Base-by-base conservation (phyloP, 1,140 invertebrate species). In the Plutomurus gul region DNA sequence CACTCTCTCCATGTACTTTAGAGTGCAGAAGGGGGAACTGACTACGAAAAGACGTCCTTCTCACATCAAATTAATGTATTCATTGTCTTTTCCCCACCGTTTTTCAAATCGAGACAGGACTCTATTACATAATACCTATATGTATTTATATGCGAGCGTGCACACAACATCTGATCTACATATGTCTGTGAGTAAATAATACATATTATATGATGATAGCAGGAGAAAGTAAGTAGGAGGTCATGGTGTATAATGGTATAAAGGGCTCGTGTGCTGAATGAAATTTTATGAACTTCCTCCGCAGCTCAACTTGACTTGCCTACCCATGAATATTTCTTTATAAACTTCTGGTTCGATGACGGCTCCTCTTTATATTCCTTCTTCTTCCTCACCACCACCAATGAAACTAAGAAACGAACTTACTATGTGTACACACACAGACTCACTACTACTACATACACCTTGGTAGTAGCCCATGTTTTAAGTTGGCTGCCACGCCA, bases 21-120 rank as follows among this genome's bases (percentile, higher is more conserved):
- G n/a, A n/a, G n/a, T n/a, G n/a, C n/a, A n/a, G n/a, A n/a, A n/a
- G 56, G 56, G 47, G 56, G 56, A 65, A 30, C 30, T 65, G 56
- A 65, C 56, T 33, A 36, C 30, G n/a, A 30, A 65, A 25, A 65
- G 56, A 25, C 56, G 56, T 36, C 56, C 27, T 65, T 65, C 16
- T 65, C 56, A 25, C 56, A 65, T 65, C 56, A 65, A 65, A 65
- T 65, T 65, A 65, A 65, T 65, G 56, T 30, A 65, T 65, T 65
- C 56, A 13, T 65, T 65, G 56, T 30, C 27, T 30, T 65, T 65
- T 65, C 56, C 56, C 43, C 20, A 11, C n/a, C n/a, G 5, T 30
- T 33, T 36, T 33, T 18, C 56, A 33, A 30, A 65, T 33, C 36
- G 13, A 27, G 56, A 36, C n/a, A n/a, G n/a, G n/a, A n/a, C n/a